These are phyloP conservation scores for Holothuria scabra DNA, from an alignment of 53 echinoderm and acorn worm genomes.

Conservation along the genomic window DNA sequence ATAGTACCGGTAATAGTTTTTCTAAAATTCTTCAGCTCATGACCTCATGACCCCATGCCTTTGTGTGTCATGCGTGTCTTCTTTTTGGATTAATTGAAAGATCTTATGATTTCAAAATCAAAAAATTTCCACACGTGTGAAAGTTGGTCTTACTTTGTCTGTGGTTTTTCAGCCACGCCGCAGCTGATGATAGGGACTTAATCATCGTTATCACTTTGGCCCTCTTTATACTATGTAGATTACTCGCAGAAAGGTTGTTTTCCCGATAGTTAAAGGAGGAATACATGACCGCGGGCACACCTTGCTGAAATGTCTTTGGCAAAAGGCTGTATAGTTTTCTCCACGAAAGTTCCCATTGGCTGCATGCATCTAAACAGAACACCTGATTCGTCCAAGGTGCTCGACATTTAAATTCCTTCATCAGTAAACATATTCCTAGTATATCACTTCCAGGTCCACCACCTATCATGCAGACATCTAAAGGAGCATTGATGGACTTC, in stretches of 20 bases:
- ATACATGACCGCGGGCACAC: background rate
- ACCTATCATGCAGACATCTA: slow-evolving; percentile 18
- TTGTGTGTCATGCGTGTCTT: too few relatives aligned
- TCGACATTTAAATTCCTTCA: background rate
- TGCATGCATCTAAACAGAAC: slow-evolving; percentile 7
- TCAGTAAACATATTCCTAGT: slow-evolving; percentile 2
- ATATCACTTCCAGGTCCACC: slow-evolving; percentile 48
- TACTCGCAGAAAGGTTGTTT: background rate
- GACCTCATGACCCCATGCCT: too few relatives aligned
- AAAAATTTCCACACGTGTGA: too few relatives aligned
- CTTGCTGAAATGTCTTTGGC: background rate
- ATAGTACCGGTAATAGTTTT: too few relatives aligned
- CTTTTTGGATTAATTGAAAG: too few relatives aligned
- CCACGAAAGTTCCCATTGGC: slow-evolving; percentile 11
- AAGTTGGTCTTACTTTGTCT: too few relatives aligned
- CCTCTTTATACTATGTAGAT: background rate
- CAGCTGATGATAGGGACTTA: slow-evolving; percentile 17
- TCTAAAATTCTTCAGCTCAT: too few relatives aligned
- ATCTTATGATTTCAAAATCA: too few relatives aligned
- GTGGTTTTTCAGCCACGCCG: slow-evolving; percentile 21
- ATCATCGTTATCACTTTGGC: slow-evolving; percentile 24
- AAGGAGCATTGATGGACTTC: background rate
- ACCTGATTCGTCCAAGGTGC: background rate
- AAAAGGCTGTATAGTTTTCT: background rate
- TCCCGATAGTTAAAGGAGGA: background rate